phyloP scores from a whole-genome alignment of 2,113 vertebrate species.

The Aplodontia rufa region DNA sequence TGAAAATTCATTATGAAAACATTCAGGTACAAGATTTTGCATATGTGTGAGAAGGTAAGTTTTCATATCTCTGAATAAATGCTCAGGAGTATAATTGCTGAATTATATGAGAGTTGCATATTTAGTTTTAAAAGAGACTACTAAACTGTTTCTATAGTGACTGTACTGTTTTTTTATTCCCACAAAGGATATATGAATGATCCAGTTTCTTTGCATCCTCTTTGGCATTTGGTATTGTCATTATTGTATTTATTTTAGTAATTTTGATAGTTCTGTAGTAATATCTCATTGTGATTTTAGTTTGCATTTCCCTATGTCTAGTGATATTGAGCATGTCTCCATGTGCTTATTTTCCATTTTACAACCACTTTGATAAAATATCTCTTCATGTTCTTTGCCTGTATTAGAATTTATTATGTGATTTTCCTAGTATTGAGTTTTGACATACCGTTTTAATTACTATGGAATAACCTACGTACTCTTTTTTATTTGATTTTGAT shows the following conservation, averaged over 20 bases:
- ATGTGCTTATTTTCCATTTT: background rate
- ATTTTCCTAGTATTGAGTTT: background rate
- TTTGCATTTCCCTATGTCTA: background rate
- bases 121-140: constrained; percentile 15
- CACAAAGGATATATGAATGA: background rate
- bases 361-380: background rate
- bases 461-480: background rate
- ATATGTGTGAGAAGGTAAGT: background rate
- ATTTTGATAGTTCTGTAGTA: background rate
- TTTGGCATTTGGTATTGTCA: background rate
- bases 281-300: background rate
- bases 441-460: background rate
- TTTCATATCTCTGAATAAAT: background rate
- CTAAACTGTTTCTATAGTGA: background rate
- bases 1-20: constrained; percentile 21
- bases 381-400: background rate
- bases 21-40: background rate
- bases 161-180: background rate
- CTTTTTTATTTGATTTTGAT: background rate
- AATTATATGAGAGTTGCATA: background rate
- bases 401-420: background rate
- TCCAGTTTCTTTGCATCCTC: background rate
- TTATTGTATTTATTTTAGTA: background rate
- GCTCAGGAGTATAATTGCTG: background rate
- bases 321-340: background rate